Conservation (phyloP, 2,888 invertebrate species). For the Metalampra italica region DNA sequence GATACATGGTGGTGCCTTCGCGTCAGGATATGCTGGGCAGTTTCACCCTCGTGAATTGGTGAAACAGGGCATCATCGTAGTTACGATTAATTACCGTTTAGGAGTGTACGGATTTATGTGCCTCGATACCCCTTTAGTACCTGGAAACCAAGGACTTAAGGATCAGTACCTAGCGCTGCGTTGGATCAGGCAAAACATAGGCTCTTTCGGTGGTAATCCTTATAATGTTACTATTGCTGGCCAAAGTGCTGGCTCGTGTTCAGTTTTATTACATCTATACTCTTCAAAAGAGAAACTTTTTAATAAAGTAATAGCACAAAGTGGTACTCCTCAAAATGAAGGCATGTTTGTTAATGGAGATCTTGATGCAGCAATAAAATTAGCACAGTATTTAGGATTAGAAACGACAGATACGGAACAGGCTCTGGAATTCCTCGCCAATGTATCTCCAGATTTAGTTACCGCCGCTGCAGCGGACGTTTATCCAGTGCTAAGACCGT, state of each 20-base stretch:
- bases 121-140: constrained; percentile 48
- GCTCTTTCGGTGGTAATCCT: constrained; percentile 64
- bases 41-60: constrained; percentile 50
- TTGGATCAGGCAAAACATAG: constrained; percentile 61
- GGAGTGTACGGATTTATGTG: constrained; percentile 71
- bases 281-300: constrained; percentile 58
- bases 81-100: constrained; percentile 63
- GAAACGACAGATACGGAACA: constrained; percentile 46
- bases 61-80: constrained; percentile 54
- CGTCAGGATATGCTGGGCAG: constrained; percentile 42
- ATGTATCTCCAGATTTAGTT: constrained; percentile 44
- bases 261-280: constrained; percentile 58
- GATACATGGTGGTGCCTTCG: constrained; percentile 63
- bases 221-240: constrained; percentile 63
- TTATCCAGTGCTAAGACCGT: constrained; percentile 48
- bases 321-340: constrained; percentile 59
- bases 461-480: constrained; percentile 47
- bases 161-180: constrained; percentile 59
- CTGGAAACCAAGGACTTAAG: constrained; percentile 68
- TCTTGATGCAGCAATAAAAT: constrained; percentile 45
- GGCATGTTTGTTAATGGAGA: constrained; percentile 57
- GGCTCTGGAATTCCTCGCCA: constrained; percentile 49
- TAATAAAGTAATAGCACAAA: constrained; percentile 57
- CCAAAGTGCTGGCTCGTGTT: constrained; percentile 58
- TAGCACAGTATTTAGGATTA: constrained; percentile 53